These are phyloP conservation scores for Delichon dasypus DNA, from an alignment of 2,797 vertebrate species.

Conservation along the genomic window DNA sequence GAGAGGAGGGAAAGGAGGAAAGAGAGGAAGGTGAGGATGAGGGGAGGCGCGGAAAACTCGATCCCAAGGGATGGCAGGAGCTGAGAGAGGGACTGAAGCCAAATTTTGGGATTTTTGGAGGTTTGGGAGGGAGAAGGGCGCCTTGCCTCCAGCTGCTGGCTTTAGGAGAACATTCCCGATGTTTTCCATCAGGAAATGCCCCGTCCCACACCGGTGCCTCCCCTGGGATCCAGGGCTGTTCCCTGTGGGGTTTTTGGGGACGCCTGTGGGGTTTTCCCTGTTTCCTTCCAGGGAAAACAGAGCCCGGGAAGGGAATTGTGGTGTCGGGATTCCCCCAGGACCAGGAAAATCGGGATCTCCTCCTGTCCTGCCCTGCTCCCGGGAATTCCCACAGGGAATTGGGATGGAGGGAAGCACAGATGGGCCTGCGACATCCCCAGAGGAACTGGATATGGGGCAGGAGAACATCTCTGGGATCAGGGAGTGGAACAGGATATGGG, in stretches of 20 bases:
- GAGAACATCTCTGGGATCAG: too few relatives aligned
- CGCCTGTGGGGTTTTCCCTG: background rate
- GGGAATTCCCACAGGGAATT: background rate
- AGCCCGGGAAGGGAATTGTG: background rate
- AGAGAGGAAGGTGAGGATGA: too few relatives aligned
- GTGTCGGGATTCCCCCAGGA: background rate
- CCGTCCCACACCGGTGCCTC: fast-evolving
- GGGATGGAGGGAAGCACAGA: fast-evolving
- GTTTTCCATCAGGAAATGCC: fast-evolving
- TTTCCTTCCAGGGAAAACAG: background rate
- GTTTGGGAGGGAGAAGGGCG: background rate
- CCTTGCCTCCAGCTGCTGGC: background rate
- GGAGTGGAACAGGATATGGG: too few relatives aligned
- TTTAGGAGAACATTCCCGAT: background rate
- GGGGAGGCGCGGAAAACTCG: too few relatives aligned
- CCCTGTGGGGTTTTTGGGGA: background rate
- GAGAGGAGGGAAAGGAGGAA: background rate
- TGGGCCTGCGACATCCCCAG: background rate
- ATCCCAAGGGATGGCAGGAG: background rate
- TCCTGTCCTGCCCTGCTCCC: background rate
- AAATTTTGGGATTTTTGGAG: background rate
- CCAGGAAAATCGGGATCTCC: background rate
- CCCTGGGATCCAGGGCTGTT: fast-evolving
- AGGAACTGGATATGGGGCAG: too few relatives aligned
- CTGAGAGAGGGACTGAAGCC: background rate